Conservation (phyloP, 1,140 invertebrate genomes). For the Anoplolepis gracilipes region DNA sequence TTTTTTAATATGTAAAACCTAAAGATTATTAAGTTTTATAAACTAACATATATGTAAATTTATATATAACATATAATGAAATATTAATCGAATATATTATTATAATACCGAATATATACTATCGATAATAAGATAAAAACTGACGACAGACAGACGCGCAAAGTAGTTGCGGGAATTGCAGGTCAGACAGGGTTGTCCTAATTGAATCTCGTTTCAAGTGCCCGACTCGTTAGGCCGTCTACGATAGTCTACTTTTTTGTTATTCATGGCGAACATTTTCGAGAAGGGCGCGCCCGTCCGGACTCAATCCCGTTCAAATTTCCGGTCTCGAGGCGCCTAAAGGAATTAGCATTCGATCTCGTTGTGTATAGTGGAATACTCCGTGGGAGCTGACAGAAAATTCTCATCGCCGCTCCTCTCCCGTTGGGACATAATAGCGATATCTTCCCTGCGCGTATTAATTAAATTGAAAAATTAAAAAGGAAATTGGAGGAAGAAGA, state of each 20-base stretch:
- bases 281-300: slow-evolving; percentile 33
- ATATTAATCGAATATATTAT: background rate
- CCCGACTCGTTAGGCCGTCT: slow-evolving; percentile 45
- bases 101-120: too few relatives aligned
- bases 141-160: background rate
- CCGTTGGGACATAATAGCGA: background rate
- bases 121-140: slow-evolving; percentile 25
- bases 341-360: slow-evolving; percentile 77
- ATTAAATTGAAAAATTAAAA: too few relatives aligned
- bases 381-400: slow-evolving; percentile 65
- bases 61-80: too few relatives aligned
- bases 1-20: background rate
- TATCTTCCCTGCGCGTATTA: slow-evolving; percentile 5
- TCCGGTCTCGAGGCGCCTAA: slow-evolving; percentile 73
- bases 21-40: background rate
- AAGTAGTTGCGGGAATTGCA: background rate
- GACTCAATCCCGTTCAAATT: slow-evolving; percentile 77
- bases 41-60: background rate
- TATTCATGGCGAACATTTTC: slow-evolving; percentile 68
- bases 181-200: slow-evolving; percentile 30
- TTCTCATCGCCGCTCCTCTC: slow-evolving; percentile 46
- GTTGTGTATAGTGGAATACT: slow-evolving; percentile 27
- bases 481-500: background rate
- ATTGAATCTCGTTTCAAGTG: slow-evolving; percentile 65
- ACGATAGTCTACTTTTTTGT: slow-evolving; percentile 64